Base-by-base conservation (phyloP, 2,888 invertebrate genomes). In the Notodonta ziczac region DNA sequence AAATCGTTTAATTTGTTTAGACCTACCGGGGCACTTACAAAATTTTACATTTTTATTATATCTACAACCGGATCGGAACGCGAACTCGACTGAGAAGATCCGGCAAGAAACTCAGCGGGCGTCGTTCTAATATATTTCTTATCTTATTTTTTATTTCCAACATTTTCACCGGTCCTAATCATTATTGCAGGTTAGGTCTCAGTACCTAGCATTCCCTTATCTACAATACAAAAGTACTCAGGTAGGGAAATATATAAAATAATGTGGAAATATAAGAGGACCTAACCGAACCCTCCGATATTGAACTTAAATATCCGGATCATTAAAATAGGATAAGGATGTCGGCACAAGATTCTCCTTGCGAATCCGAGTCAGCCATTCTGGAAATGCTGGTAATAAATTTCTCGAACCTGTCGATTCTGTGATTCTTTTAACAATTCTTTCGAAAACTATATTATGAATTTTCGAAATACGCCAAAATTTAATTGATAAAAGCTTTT, bases 261-360 rank as follows among this genome's bases (percentile, higher is more conserved):
- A 35, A 32, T 24, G 24, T 35, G 32, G 13, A 52, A 32, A 52
- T 51, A 51, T 24, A 24, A 32, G n/a, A 5, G n/a, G 5, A 13
- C 16, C 10, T 16, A 13, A 13, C 24, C 13, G n/a, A 32, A 52
- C 52, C 52, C 24, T 52, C 32, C 35, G 12, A 32, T 52, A 52
- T 32, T 12, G 52, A 32, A 35, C 32, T 62, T 76, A 73, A 77
- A 82, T 81, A 79, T 80, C 74, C 70, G 73, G 75, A 73, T 83
- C 85, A 84, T 84, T 86, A 85, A 82, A 84, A 81, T 77, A 69
- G 80, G 67, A 75, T 78, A 76, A 80, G 75, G 75, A 75, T 74
- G 76, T 70, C 69, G 69, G 66, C 67, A 70, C 65, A 75, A 68
- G 60, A 72, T 60, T 65, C 68, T 73, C 60, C 62, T 50, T 57